Base-by-base conservation (phyloP, 2,888 invertebrate species). In the Acanthosoma haemorrhoidale region DNA sequence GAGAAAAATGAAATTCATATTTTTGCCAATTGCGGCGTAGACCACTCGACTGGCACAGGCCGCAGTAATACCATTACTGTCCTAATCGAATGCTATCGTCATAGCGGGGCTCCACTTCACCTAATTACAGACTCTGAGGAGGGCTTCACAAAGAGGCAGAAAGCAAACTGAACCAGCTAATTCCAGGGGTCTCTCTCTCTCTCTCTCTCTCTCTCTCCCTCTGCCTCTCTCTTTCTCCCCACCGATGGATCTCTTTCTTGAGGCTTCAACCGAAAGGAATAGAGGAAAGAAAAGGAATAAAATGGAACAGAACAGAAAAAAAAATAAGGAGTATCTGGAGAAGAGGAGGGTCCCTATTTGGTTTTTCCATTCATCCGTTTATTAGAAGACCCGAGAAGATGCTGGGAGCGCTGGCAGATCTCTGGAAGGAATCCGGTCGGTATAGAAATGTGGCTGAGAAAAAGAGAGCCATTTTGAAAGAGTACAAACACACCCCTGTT, bases 141-240 rank as follows among this genome's bases (percentile, higher is more conserved):
- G 61, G 61, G 36, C 61, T 61, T 34, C 38, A 36, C 61, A 61
- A 32, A 61, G 36, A 36, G 61, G 18, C 41, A 32, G 36, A 61
- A 61, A 36, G 61, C 32, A 61, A 61, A 61, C 61, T 61, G n/a
- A 61, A 38, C 32, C 60, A 60, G 60, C 60, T 60, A 60, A 60
- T 60, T 60, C 61, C 32, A 9, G 18, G 8, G 16, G 41, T 9
- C n/a, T n/a, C n/a, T n/a, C n/a, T n/a, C n/a, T n/a, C n/a, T 5
- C 41, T 41, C n/a, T n/a, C n/a, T n/a, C n/a, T n/a, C n/a, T n/a
- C n/a, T n/a, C n/a, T 6, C 61, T 38, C 38, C 6, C 25, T n/a
- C 25, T n/a, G 13, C 6, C 11, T 25, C 3, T n/a, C 25, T n/a
- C n/a, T n/a, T n/a, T n/a, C n/a, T n/a, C n/a, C n/a, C 51, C n/a